phyloP scores from a whole-genome alignment of 1,140 invertebrate genomes.

The Radopholus similis region DNA sequence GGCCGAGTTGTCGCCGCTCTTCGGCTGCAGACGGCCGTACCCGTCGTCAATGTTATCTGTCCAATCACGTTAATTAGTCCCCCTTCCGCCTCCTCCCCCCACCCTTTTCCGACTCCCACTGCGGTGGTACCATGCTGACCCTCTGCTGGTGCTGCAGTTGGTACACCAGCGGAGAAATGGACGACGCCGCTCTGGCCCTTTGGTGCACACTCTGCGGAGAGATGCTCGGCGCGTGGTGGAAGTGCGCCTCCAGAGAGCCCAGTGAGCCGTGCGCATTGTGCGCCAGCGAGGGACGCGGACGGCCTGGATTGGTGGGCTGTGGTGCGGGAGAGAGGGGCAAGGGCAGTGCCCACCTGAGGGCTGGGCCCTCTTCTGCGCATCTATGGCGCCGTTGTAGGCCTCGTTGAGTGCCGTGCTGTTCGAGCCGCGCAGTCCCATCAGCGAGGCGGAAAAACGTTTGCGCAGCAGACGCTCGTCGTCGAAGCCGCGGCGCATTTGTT shows the following conservation, averaged over 20 bases:
- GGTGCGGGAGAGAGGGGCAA: not conserved
- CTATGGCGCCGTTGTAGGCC: not conserved
- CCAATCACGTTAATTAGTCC: not conserved
- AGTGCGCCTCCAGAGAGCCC: not conserved
- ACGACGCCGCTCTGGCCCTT: not conserved
- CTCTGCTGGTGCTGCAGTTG: not conserved
- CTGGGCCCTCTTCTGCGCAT: not conserved
- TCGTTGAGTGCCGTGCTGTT: not conserved
- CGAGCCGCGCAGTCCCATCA: slow-evolving; percentile 23
- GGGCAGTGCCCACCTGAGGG: not conserved
- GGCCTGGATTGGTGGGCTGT: not conserved
- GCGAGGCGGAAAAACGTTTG: slow-evolving; percentile 37
- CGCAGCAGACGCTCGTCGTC: slow-evolving; percentile 34
- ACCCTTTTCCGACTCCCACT: not conserved
- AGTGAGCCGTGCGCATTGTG: not conserved
- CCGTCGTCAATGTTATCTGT: not conserved
- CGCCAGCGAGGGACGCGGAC: not conserved
- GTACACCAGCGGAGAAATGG: not conserved
- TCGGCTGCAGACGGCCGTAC: not conserved
- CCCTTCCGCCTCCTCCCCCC: not conserved
- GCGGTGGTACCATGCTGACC: not conserved
- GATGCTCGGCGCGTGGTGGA: not conserved
- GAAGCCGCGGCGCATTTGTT: slow-evolving; percentile 42
- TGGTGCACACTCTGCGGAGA: not conserved
- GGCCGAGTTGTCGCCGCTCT: not conserved